Evolutionary conservation across 2,888 invertebrate species (phyloP), one percentile per base, ranked within the genome.

Genomic region (Seira sanloemensis): DNA sequence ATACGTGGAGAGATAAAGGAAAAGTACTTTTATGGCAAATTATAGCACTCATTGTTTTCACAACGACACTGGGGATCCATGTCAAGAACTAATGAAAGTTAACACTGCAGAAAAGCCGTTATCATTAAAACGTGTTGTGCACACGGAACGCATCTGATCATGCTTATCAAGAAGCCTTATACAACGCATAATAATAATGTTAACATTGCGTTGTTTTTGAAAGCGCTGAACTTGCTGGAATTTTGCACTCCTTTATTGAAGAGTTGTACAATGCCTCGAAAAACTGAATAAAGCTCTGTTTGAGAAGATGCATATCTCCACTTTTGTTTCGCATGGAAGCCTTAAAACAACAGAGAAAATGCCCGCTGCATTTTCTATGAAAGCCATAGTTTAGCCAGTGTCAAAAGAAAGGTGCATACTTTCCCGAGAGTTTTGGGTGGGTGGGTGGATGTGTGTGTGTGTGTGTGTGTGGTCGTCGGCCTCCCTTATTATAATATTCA

Each of bases 31-130:
- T 37, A 37, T 37, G 5, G 37, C 37, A 37, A 37, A 37, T 37
- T 37, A 37, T 67, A 66, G 23, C 66, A 79, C 73, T 68, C 79
- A 79, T 79, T 79, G 79, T 79, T 73, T 79, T 79, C 37, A 79
- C 54, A 79, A 67, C 62, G 79, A 79, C 79, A 79, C 73, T 18
- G 54, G 79, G 79, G 79, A 79, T 67, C 19, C 79, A 73, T 73
- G 79, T 68, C 73, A 68, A 58, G 67, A 74, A 73, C 79, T 79
- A 79, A 79, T 79, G 79, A 79, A 74, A 79, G 79, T 79, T 79
- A 79, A 79, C 79, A 73, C 74, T 58, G 72, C 46, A 73, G 79
- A 78, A 72, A 37, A 74, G 75, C 50, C 27, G 79, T 79, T 50
- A 79, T 79, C 74, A 73, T 73, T 79, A 79, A 68, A 79, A 79